Evolutionary conservation across 2,113 vertebrate species (phyloP), one percentile per base, ranked within the genome.

Genomic region (Podocnemis expansa): DNA sequence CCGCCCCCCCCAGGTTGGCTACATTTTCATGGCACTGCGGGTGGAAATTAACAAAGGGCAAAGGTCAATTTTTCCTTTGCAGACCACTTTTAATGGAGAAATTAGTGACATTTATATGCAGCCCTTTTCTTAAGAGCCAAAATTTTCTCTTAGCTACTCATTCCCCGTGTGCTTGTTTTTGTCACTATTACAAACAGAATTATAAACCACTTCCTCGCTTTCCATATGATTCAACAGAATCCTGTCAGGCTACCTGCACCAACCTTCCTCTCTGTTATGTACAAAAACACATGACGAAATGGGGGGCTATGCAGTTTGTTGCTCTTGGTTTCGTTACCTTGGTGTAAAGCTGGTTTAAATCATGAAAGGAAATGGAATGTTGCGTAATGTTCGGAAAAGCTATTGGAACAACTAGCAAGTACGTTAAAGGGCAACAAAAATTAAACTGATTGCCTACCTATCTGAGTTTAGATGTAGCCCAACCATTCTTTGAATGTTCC

Each of bases 211-310:
- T n/a, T 67, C 34, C 60, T 67, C 60, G 31, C 31, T n/a, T 67
- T 17, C 31, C 73, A 12, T 27, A 41, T 41, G 24, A 41, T 43
- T 43, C 41, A 75, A 14, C 73, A 75, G 73, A 75, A 43, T 82
- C 83, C 87, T 94, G 86, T 78, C 88, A 80, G 84, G 85, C 1
- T 3, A 80, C 80, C 91, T 84, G 80, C 76, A 56, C 89, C 93
- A 91, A 87, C 80, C 24, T 25, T 43, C 73, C 41, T 8, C 81
- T 91, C 92, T 29, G 21, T 54, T 31, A 38, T 67, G 63, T 89
- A 84, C 89, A 38, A 94, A 43, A 95, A 91, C 38, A n/a, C 38
- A 17, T 67, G 34, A 34, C 21, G 63, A 67, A 67, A 21, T 67
- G 19, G 63, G 17, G 63, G n/a, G 63, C 8, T 2, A 9, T 67